Percentiles rank a stretch among this genome's conserved stretches.
phyloP scores from a whole-genome alignment of 1,140 invertebrate genomes.

The Geopemphigus sp. region DNA sequence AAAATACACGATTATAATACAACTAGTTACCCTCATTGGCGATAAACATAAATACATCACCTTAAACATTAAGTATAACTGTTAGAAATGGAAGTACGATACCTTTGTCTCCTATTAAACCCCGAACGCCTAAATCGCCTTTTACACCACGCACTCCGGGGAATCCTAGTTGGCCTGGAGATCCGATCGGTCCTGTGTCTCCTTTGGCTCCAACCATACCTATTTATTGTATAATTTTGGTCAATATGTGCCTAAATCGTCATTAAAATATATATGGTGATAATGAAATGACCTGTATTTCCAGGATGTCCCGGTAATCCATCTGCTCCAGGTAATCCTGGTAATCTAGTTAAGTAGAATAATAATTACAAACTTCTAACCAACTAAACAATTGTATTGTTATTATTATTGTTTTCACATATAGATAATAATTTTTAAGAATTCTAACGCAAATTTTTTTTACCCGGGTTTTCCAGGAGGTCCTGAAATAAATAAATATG shows the following conservation, averaged over 20 bases:
- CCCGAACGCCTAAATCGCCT: slow-evolving; percentile 73
- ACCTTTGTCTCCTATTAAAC: slow-evolving; percentile 66
- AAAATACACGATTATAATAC: background rate
- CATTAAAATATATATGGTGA: background rate
- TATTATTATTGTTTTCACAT: too few species aligned
- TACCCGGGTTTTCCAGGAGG: slow-evolving; percentile 69
- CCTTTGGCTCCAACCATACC: slow-evolving; percentile 67
- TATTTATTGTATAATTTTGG: slow-evolving; percentile 51
- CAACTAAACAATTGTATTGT: too few species aligned
- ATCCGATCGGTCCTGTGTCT: slow-evolving; percentile 65
- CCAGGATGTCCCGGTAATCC: slow-evolving; percentile 71
- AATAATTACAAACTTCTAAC: too few species aligned
- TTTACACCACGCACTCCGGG: slow-evolving; percentile 71
- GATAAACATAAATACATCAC: background rate
- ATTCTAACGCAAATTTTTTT: background rate
- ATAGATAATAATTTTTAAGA: too few species aligned
- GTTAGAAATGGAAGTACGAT: background rate
- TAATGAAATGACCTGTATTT: slow-evolving; percentile 56
- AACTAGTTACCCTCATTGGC: background rate
- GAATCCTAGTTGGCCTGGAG: slow-evolving; percentile 71
- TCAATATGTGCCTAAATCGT: background rate
- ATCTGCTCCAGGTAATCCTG: slow-evolving; percentile 71
- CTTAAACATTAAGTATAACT: background rate
- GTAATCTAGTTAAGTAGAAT: slow-evolving; percentile 55
- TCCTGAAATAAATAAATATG: slow-evolving; percentile 57